phyloP scores from a whole-genome alignment of 2,113 vertebrate genomes.

The Martes martes region DNA sequence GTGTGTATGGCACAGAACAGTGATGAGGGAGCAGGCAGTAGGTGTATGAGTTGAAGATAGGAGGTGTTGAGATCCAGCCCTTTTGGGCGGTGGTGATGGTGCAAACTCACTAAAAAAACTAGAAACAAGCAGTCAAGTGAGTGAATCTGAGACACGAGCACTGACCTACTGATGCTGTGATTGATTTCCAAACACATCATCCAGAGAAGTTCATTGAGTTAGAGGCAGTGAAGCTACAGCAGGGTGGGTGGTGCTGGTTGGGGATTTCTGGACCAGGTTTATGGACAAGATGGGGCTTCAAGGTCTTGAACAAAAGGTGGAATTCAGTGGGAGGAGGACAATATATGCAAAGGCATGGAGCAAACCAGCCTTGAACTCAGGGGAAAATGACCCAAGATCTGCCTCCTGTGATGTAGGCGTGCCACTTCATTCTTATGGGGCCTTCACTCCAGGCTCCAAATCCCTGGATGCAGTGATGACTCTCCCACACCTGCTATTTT shows the following conservation, averaged over 20 bases:
- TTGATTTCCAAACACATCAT: neutral
- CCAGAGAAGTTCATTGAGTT: too few relatives aligned
- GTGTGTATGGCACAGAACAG: too few relatives aligned
- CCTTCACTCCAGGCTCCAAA: neutral
- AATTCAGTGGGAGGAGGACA: neutral
- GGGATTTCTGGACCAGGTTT: neutral
- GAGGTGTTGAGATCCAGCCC: neutral
- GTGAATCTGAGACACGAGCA: too few relatives aligned
- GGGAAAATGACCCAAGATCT: neutral
- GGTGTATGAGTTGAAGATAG: neutral
- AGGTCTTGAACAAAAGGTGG: neutral
- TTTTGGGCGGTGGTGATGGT: neutral
- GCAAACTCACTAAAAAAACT: neutral
- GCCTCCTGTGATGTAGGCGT: too few relatives aligned
- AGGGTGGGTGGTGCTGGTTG: rapidly evolving
- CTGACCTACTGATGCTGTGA: neutral
- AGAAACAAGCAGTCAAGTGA: too few relatives aligned
- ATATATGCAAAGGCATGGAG: too few relatives aligned
- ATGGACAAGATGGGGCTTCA: neutral
- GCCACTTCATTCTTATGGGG: neutral
- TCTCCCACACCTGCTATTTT: neutral
- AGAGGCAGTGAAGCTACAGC: neutral
- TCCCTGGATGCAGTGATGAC: neutral
- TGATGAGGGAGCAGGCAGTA: too few relatives aligned
- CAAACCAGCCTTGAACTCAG: neutral